These are phyloP conservation scores for Athene noctua DNA, from an alignment of 2,113 vertebrate species.

Conservation along the genomic window DNA sequence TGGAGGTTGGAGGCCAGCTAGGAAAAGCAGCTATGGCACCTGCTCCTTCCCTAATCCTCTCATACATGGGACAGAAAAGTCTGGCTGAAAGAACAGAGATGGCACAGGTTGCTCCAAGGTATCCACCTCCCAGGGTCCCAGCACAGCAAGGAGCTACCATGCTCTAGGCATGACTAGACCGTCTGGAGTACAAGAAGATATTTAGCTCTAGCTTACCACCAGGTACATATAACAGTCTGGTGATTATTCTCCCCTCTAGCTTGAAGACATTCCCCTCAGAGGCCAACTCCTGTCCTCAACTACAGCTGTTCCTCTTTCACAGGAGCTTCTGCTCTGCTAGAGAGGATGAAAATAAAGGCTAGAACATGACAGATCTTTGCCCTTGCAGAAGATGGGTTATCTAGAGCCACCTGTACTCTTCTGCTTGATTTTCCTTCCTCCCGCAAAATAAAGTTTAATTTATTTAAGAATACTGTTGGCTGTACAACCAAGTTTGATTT, in stretches of 20 bases:
- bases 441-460: background rate
- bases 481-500: background rate
- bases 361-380: background rate
- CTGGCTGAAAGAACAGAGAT: background rate
- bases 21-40: background rate
- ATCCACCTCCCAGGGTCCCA: background rate
- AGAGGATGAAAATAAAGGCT: background rate
- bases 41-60: background rate
- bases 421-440: background rate
- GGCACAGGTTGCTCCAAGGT: background rate
- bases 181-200: background rate
- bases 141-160: background rate
- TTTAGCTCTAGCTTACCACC: background rate
- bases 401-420: background rate
- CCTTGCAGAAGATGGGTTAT: background rate
- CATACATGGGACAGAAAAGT: background rate
- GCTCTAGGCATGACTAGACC: background rate
- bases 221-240: background rate
- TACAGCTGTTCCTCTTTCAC: background rate
- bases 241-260: background rate
- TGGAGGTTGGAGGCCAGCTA: background rate
- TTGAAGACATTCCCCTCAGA: background rate
- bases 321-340: background rate
- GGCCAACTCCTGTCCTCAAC: background rate
- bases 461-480: background rate